Conservation (phyloP, 2,888 invertebrate genomes). For the Trimorus sp. region DNA sequence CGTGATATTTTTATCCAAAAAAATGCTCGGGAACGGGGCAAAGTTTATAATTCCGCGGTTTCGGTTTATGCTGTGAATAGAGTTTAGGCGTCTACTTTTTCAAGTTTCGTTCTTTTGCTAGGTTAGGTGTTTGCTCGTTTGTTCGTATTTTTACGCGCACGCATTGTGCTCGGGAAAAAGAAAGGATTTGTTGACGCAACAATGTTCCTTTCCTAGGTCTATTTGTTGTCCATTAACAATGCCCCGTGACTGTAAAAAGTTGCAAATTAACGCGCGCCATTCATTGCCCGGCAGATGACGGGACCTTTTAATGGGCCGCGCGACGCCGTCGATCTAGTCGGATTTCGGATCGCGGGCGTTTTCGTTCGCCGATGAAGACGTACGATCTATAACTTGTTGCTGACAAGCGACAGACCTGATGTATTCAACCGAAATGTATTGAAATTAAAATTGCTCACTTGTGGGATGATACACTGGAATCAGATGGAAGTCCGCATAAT, state of each 20-base stretch:
- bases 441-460: too few species aligned
- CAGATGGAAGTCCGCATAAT: too few species aligned
- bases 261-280: constrained; percentile 46
- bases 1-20: too few species aligned
- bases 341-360: constrained; percentile 21
- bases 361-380: constrained; percentile 25
- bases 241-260: constrained; percentile 40
- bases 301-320: constrained; percentile 24
- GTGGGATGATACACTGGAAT: too few species aligned
- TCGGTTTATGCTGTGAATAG: too few species aligned
- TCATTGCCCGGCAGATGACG: constrained; percentile 15
- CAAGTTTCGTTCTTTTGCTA: too few species aligned
- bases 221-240: constrained; percentile 50
- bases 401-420: constrained; percentile 21
- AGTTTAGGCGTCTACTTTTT: too few species aligned
- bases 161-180: constrained; percentile 31
- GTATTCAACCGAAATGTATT: neutral
- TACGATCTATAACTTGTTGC: constrained; percentile 54
- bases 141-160: constrained; percentile 46
- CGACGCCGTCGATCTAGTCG: constrained; percentile 13
- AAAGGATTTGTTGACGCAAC: constrained; percentile 50
- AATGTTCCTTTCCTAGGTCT: constrained; percentile 49
- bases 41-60: too few species aligned
- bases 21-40: too few species aligned
- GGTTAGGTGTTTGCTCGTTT: constrained; percentile 38